Evolutionary conservation across 2,797 vertebrate genomes (phyloP).

Genomic region (Syngnathus rostellatus): DNA sequence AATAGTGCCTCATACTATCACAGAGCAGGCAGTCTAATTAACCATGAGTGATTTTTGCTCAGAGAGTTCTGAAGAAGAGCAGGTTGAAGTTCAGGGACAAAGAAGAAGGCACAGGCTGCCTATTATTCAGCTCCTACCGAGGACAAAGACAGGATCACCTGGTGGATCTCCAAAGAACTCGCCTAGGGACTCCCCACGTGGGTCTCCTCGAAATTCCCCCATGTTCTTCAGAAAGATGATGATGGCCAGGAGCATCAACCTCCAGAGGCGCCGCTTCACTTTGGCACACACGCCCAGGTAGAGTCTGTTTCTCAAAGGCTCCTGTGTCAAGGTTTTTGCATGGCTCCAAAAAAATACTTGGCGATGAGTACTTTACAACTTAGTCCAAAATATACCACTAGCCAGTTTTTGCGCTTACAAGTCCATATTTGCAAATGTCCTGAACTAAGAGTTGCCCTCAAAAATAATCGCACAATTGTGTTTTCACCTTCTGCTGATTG

Average conservation of each 20-base stretch:
- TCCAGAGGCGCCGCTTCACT: constrained; percentile 78
- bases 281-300: constrained; percentile 75
- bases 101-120: constrained; percentile 29
- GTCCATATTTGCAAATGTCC: neutral
- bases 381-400: neutral
- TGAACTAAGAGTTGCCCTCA: neutral
- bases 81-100: constrained; percentile 27
- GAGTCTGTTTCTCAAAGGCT: neutral
- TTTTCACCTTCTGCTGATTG: constrained; percentile 2
- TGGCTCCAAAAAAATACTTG: neutral
- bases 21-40: neutral
- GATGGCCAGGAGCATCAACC: constrained; percentile 79
- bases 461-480: neutral
- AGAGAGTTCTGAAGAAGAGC: constrained; percentile 60
- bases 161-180: constrained; percentile 62
- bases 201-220: constrained; percentile 76
- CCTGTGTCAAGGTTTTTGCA: neutral
- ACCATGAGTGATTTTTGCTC: constrained; percentile 37
- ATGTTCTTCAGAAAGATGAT: constrained; percentile 79
- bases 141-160: constrained; percentile 47
- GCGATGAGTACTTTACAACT: neutral
- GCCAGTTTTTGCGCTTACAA: neutral
- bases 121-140: constrained; percentile 55
- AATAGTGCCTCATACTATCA: neutral
- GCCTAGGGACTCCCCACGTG: constrained; percentile 66